Percentiles rank a stretch among this genome's conserved stretches.
These are phyloP conservation scores for Nixonia krombeini DNA, from an alignment of 1,140 invertebrate species.

Conservation along the genomic window DNA sequence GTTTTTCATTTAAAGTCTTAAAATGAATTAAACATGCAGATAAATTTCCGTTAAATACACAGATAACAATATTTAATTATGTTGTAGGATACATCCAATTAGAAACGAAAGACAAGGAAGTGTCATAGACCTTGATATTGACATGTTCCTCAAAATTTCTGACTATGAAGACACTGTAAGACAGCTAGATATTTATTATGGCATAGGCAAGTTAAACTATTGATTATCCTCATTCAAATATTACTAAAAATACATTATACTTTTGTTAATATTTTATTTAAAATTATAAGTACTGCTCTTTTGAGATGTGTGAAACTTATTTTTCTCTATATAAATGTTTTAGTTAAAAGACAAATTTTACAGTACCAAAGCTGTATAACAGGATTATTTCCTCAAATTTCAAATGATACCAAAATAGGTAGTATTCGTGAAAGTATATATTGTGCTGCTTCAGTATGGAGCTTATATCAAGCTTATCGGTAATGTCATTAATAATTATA, in stretches of 20 bases:
- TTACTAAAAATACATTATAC: slow-evolving; percentile 4
- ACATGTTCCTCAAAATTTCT: slow-evolving; percentile 84
- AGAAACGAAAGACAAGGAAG: slow-evolving; percentile 68
- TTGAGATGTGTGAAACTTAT: too few species aligned
- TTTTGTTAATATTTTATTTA: slow-evolving; percentile 16
- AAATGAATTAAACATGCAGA: too few species aligned
- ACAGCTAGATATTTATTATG: slow-evolving; percentile 93
- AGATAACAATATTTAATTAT: too few species aligned
- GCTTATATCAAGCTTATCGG: slow-evolving; percentile 96
- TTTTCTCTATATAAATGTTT: too few species aligned
- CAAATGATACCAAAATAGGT: slow-evolving; percentile 83
- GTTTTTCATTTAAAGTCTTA: too few species aligned
- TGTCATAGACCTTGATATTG: slow-evolving; percentile 78
- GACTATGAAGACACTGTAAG: slow-evolving; percentile 92
- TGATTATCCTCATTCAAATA: slow-evolving; percentile 13
- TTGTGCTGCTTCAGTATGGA: slow-evolving; percentile 96
- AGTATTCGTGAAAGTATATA: slow-evolving; percentile 97
- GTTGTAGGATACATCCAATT: too few species aligned
- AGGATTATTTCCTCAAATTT: slow-evolving; percentile 93
- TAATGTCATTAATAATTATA: too few species aligned
- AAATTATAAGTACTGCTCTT: too few species aligned
- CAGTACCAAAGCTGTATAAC: slow-evolving; percentile 94
- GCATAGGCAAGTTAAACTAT: slow-evolving; percentile 81
- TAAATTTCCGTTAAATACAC: too few species aligned
- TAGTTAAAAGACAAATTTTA: slow-evolving; percentile 94